Percentiles rank a stretch among this genome's conserved stretches.
Conservation (phyloP, 2,888 invertebrate species). For the Nomada flava region DNA sequence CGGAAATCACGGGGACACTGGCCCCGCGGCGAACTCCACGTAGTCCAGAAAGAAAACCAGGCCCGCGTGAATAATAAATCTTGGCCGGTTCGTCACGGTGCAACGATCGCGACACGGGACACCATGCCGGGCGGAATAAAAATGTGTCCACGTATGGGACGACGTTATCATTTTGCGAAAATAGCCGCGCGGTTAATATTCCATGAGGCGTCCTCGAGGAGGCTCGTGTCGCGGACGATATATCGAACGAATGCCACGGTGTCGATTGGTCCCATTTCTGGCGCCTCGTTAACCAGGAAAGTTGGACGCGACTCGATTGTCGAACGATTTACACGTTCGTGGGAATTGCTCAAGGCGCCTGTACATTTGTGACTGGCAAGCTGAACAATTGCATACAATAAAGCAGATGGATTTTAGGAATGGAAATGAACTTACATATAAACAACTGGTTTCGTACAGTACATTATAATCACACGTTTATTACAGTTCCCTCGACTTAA, state of each 20-base stretch:
- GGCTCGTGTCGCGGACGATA: background rate
- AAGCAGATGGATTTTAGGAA: background rate
- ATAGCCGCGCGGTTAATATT: background rate
- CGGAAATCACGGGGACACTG: conserved; percentile 35
- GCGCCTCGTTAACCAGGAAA: background rate
- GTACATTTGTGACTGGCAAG: background rate
- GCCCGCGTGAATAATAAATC: conserved; percentile 40
- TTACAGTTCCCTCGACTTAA: conserved; percentile 30
- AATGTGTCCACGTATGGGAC: background rate
- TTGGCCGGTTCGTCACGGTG: background rate
- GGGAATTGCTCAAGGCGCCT: background rate
- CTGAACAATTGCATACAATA: background rate
- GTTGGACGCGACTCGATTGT: no score
- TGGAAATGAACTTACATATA: background rate
- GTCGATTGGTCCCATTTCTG: background rate
- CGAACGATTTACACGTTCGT: no score
- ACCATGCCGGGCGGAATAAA: conserved; percentile 1
- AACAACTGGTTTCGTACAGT: background rate
- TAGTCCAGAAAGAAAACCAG: conserved; percentile 21
- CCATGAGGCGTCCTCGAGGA: background rate
- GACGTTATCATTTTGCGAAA: background rate
- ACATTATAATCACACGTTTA: conserved; percentile 53
- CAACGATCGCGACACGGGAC: background rate
- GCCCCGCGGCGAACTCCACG: conserved; percentile 14
- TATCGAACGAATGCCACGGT: background rate